Evolutionary conservation across 2,888 invertebrate species (phyloP).

Genomic region (Actias luna): DNA sequence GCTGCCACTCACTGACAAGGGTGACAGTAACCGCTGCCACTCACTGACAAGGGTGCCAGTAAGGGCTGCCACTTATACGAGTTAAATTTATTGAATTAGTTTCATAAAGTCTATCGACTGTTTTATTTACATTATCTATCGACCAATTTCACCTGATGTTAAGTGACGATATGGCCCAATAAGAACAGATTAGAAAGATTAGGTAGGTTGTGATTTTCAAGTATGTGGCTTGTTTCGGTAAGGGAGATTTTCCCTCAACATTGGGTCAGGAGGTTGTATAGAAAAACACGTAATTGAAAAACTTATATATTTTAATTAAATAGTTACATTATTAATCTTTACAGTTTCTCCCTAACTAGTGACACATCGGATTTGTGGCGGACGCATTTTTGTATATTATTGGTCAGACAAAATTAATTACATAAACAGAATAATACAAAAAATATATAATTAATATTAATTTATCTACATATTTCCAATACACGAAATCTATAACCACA

Average conservation of each 20-base stretch:
- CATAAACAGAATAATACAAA: background rate
- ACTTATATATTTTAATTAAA: slow-evolving; percentile 81
- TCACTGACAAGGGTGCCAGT: too few relatives aligned
- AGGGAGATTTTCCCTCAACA: background rate
- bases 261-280: background rate
- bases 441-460: slow-evolving; percentile 64
- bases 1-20: too few relatives aligned
- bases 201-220: background rate
- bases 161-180: too few relatives aligned
- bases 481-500: slow-evolving; percentile 62
- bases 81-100: too few relatives aligned
- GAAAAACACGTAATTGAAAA: slow-evolving; percentile 54
- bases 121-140: too few relatives aligned
- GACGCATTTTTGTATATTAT: slow-evolving; percentile 78
- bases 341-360: slow-evolving; percentile 79
- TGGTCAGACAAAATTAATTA: slow-evolving; percentile 67
- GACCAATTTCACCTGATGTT: too few relatives aligned
- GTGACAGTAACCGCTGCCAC: too few relatives aligned
- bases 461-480: slow-evolving; percentile 46
- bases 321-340: slow-evolving; percentile 78
- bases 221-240: background rate
- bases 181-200: too few relatives aligned
- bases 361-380: slow-evolving; percentile 71
- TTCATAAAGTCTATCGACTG: too few relatives aligned
- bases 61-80: too few relatives aligned